Base-by-base conservation (phyloP, 1,140 invertebrate genomes). In the Drosophila orena region DNA sequence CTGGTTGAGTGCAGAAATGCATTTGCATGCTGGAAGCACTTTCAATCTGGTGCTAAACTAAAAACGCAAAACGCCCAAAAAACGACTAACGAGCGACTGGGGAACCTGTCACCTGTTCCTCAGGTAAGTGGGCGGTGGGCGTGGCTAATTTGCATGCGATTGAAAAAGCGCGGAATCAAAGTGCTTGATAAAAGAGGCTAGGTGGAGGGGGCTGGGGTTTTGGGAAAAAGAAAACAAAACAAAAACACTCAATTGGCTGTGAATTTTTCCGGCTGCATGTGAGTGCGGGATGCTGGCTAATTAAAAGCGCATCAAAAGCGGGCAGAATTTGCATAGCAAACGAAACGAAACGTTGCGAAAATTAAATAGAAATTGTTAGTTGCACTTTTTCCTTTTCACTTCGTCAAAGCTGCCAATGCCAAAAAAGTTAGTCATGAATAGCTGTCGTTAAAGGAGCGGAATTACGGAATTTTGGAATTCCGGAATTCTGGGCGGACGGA, bases 1-100 rank as follows among this genome's bases (percentile, higher is more conserved):
- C 74, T 61, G 64, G 64, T 62, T 84, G 80, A 76, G 80, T 84
- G 80, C 80, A 37, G 69, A 70, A 76, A 71, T 72, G 71, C 76
- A 84, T 84, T 84, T 84, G 80, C 80, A 84, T 84, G 76, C 80
- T 71, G 73, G 73, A 50, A 81, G 84, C 81, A 84, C 81, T 79
- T 84, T 59, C 84, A 84, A 76, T 72, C 69, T 61, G 58, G 71
- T 57, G 70, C 80, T 72, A 84, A 84, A 85, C 80, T 84, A 72
- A 84, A 84, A 84, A 84, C 80, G 75, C 73, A 84, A 79, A 83
- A 71, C 76, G 80, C 57, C 62, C n/a, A 79, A 54, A 76, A 56
- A 57, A 43, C 64, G 37, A 59, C 69, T 69, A 70, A 69, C 64
- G 64, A 40, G 49, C 47, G 59, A 37, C 42, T 17, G 17, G 17